Evolutionary conservation across 2,888 invertebrate genomes (phyloP).

Genomic region (Epirrhoe tristata): DNA sequence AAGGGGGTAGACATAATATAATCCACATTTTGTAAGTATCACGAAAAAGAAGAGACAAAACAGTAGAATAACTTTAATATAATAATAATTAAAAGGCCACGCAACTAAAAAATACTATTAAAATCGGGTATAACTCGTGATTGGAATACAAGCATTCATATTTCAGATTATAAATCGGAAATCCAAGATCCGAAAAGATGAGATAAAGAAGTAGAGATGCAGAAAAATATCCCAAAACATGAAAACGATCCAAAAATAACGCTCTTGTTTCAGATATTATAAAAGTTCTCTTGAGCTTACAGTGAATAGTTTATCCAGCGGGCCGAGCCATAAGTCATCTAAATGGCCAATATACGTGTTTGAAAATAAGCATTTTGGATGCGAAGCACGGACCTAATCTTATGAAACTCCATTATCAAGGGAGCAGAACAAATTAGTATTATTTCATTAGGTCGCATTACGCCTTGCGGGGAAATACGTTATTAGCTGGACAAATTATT

Average conservation of each 20-base stretch:
- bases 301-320: conserved; percentile 41
- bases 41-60: no score
- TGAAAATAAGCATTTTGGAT: conserved; percentile 36
- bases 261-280: conserved; percentile 9
- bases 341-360: conserved; percentile 43
- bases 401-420: conserved; percentile 35
- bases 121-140: no score
- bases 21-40: no score
- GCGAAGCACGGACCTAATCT: conserved; percentile 43
- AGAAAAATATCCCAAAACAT: conserved; percentile 2
- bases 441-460: conserved; percentile 32
- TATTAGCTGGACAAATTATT: conserved; percentile 28
- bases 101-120: no score
- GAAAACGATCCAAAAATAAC: conserved; percentile 2
- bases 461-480: conserved; percentile 13
- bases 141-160: no score
- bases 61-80: no score
- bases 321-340: conserved; percentile 38
- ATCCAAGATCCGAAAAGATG: no score
- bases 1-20: no score
- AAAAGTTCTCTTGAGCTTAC: conserved; percentile 31
- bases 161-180: no score
- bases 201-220: no score
- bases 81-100: no score
- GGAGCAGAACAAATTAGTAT: conserved; percentile 33